Evolutionary conservation across 64 coral and sea anemone genomes (phyloP).

Genomic region (Montipora efflorescens): DNA sequence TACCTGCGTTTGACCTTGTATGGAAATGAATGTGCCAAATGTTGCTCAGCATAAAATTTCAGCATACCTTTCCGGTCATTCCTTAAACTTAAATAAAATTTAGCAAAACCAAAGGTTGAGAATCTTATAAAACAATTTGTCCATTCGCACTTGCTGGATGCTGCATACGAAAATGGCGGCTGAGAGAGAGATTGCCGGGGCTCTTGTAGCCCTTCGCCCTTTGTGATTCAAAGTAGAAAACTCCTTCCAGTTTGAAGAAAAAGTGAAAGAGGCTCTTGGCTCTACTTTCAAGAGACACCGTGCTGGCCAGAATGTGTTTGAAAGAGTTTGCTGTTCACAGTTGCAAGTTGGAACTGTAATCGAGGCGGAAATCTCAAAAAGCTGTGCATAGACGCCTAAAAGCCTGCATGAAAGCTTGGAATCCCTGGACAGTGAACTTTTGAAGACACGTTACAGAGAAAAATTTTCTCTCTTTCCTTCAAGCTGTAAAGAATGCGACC

Average conservation of each 20-base stretch:
- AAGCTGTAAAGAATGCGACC: conserved; percentile 6
- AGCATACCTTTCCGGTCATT: too few species aligned
- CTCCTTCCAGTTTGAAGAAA: conserved; percentile 46
- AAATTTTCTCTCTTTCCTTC: not conserved
- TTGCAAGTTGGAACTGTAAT: not conserved
- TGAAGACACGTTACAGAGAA: not conserved
- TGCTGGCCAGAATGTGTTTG: not conserved
- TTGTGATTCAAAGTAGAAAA: not conserved
- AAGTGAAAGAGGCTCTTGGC: conserved; percentile 7
- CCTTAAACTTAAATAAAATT: too few species aligned
- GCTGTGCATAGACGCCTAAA: not conserved
- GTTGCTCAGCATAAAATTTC: too few species aligned
- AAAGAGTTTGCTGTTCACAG: not conserved
- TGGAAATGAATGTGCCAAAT: too few species aligned
- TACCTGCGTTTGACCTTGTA: too few species aligned
- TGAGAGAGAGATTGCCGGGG: not conserved
- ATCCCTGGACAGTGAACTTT: conserved; percentile 17
- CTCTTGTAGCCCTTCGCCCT: conserved; percentile 11
- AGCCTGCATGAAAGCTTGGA: not conserved
- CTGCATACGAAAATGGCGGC: conserved; percentile 27
- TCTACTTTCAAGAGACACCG: conserved; percentile 1
- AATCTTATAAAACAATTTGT: too few species aligned
- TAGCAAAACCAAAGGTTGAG: too few species aligned
- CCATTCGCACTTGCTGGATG: too few species aligned
- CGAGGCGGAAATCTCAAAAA: not conserved